Evolutionary conservation across 2,113 vertebrate species (phyloP).

Genomic region (rabbit (Oryctolagus cuniculus)): DNA sequence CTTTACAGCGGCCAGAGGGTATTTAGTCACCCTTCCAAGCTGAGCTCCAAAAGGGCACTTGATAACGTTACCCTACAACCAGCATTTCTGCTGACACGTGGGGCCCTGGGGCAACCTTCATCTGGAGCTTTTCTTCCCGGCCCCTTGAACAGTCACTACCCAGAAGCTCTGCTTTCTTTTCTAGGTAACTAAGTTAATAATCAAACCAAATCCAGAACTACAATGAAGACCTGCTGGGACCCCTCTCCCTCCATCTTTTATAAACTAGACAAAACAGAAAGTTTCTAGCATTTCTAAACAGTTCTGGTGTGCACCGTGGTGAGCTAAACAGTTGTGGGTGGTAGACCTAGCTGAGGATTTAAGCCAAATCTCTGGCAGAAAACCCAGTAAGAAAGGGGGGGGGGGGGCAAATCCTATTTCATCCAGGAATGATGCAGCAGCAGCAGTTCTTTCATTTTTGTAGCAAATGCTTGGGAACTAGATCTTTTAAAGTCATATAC

Average conservation of each 20-base stretch:
- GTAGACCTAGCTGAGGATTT: slow-evolving; percentile 42
- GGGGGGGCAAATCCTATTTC: slow-evolving; percentile 65
- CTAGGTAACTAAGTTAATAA: slow-evolving; percentile 68
- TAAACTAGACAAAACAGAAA: slow-evolving; percentile 38
- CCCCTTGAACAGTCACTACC: slow-evolving; percentile 44
- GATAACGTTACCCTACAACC: slow-evolving; percentile 74
- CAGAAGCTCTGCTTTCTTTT: slow-evolving; percentile 48
- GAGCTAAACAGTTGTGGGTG: slow-evolving; percentile 40
- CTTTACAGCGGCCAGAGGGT: slow-evolving; percentile 61
- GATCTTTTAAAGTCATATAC: slow-evolving; percentile 4
- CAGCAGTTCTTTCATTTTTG: slow-evolving; percentile 67
- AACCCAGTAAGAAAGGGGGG: slow-evolving; percentile 25
- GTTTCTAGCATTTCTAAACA: slow-evolving; percentile 16
- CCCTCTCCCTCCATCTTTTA: not conserved
- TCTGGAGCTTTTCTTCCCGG: not conserved
- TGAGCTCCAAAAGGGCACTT: slow-evolving; percentile 82
- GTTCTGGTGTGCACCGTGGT: not conserved
- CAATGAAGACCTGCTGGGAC: not conserved
- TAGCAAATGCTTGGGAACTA: not conserved
- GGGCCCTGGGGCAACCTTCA: slow-evolving; percentile 38
- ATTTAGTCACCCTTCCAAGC: slow-evolving; percentile 61
- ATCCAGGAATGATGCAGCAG: slow-evolving; percentile 82
- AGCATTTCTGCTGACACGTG: slow-evolving; percentile 69
- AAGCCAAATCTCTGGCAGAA: slow-evolving; percentile 66
- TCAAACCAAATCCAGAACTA: slow-evolving; percentile 58